Percentiles rank a stretch among this genome's conserved stretches.
phyloP scores from a whole-genome alignment of 2,113 vertebrate genomes.

The Dermatemys mawii region DNA sequence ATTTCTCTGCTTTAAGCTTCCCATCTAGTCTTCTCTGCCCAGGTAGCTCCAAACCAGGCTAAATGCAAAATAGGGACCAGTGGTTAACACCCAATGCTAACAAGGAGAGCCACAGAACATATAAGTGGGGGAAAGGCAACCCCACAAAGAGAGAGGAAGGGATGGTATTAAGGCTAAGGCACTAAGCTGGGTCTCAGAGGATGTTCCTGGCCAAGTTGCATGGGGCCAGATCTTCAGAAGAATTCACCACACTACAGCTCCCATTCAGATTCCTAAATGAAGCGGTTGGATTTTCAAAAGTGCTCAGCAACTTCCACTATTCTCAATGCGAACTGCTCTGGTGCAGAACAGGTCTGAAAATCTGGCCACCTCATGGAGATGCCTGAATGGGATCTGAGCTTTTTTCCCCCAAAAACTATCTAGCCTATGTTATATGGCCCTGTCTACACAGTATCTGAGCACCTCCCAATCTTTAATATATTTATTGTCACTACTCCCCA shows the following conservation, averaged over 20 bases:
- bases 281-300: background rate
- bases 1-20: background rate
- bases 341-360: background rate
- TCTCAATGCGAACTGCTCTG: background rate
- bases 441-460: background rate
- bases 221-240: background rate
- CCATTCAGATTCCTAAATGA: background rate
- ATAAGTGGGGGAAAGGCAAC: rapidly evolving
- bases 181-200: background rate
- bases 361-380: background rate
- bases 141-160: background rate
- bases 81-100: background rate
- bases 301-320: background rate
- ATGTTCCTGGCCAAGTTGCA: background rate
- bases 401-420: too few relatives aligned
- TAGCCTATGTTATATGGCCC: background rate
- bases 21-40: background rate
- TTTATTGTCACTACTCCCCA: background rate
- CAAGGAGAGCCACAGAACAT: background rate
- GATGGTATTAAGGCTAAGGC: background rate
- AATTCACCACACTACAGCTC: background rate
- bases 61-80: background rate
- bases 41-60: background rate
- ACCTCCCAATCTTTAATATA: background rate
- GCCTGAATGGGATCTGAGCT: background rate